Base-by-base conservation (phyloP, 2,888 invertebrate genomes). In the Parnassius orleans region DNA sequence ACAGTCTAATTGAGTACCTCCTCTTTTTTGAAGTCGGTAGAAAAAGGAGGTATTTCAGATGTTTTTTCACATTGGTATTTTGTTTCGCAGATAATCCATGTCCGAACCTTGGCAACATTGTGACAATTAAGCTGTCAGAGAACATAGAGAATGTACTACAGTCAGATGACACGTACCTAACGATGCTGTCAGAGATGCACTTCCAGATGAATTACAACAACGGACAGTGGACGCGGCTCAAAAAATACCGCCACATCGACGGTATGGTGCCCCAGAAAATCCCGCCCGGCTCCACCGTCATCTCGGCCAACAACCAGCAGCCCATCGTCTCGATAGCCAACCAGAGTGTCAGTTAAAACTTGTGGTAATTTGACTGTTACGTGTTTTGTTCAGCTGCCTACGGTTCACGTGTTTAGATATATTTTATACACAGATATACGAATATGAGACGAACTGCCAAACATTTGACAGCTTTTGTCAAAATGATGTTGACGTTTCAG, bases 191-290 rank as follows among this genome's bases (percentile, higher is more conserved):
- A 0, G 99, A 99, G 85, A 98, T 97, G 68, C 98, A 98, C 87
- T 99, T 99, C 94, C 98, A 99, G 84, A 97, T 99, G 97, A 99
- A 99, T 90, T 99, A 99, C 89, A 96, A 96, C 79, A 98, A 97
- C 60, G 99, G 99, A 86, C 98, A 99, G 81, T 99, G 98, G 98
- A 98, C 98, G 80, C 92, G 90, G 3, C 77, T 98, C 74, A 97
- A 98, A 86, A 98, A 98, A 78, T 96, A 95, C 83, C 93, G 97
- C 64, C 95, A 96, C 63, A 93, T 96, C 69, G 96, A 95, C 52
- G 91, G 90, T 0, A 88, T 88, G 81, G 83, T 90, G 0, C 90
- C 90, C 0, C 84, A 90, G 71, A 90, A 87, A 65, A 87, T 90
- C 65, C 89, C 89, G 0, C 90, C 91, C 0, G 87, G 89, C 0